Conservation (phyloP, 2,888 invertebrate species). For the Steromphala cineraria region DNA sequence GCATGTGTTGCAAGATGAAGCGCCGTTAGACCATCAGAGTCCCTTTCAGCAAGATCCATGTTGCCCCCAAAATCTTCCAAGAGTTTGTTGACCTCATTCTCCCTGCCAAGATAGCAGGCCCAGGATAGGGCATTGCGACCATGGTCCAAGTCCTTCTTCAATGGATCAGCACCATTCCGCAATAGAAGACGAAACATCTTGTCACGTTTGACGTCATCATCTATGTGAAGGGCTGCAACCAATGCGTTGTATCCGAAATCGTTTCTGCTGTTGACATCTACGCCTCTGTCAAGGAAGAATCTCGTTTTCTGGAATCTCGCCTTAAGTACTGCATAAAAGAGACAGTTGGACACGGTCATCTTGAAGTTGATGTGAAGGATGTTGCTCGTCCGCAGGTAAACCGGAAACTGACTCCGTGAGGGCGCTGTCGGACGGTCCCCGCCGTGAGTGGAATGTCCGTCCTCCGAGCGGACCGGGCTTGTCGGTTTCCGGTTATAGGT, state of each 20-base stretch:
- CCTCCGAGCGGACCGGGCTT: neutral
- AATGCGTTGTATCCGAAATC: constrained; percentile 63
- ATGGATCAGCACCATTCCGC: constrained; percentile 55
- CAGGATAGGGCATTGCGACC: constrained; percentile 61
- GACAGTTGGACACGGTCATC: constrained; percentile 26
- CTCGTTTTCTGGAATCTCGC: constrained; percentile 53
- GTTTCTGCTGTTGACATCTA: constrained; percentile 53
- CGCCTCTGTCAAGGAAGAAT: constrained; percentile 56
- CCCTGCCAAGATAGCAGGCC: constrained; percentile 58
- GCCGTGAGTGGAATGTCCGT: neutral
- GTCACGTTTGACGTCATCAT: constrained; percentile 50
- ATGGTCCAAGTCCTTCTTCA: constrained; percentile 47
- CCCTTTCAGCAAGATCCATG: constrained; percentile 60
- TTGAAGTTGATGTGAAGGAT: neutral
- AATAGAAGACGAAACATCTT: constrained; percentile 63
- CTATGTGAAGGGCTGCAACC: constrained; percentile 63
- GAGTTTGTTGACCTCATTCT: constrained; percentile 49
- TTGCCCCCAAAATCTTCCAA: constrained; percentile 61
- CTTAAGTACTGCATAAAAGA: constrained; percentile 35
- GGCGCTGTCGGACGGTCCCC: neutral
- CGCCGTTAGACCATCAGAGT: constrained; percentile 63
- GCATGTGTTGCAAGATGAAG: constrained; percentile 66
- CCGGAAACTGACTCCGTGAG: neutral
- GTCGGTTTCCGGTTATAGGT: neutral
- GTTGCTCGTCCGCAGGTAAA: neutral